phyloP scores from a whole-genome alignment of 2,113 vertebrate species.

The Nothocercus nigrocapillus region DNA sequence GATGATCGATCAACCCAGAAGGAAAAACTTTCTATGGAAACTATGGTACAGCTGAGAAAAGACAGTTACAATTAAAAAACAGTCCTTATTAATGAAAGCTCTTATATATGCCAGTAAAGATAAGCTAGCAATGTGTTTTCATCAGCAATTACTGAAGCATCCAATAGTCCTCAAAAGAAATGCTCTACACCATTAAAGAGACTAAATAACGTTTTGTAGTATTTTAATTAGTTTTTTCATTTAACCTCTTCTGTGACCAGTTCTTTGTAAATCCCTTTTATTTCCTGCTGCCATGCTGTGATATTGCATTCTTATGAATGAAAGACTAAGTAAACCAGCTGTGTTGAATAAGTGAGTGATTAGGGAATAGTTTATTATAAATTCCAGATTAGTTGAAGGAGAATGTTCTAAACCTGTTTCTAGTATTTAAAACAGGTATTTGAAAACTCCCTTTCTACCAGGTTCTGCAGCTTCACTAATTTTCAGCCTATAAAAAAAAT shows the following conservation, averaged over 20 bases:
- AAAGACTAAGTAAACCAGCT: conserved; percentile 8
- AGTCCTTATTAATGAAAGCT: background rate
- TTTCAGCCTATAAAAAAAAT: background rate
- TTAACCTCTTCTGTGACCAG: conserved; percentile 45
- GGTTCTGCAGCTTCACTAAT: background rate
- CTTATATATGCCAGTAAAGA: background rate
- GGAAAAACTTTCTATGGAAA: background rate
- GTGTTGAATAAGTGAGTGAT: background rate
- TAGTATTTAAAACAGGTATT: background rate
- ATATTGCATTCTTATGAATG: conserved; percentile 14
- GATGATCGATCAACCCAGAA: background rate
- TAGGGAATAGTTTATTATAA: conserved; percentile 4
- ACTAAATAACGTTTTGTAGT: conserved; percentile 7
- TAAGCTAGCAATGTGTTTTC: background rate
- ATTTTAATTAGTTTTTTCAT: conserved; percentile 39
- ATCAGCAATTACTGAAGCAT: background rate
- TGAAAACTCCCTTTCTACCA: background rate
- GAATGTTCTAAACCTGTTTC: background rate
- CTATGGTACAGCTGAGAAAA: background rate
- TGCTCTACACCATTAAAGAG: background rate
- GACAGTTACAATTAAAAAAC: background rate
- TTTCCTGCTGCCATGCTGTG: conserved; percentile 51
- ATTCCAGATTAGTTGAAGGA: background rate
- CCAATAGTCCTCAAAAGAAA: background rate
- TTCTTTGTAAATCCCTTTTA: conserved; percentile 45